Conservation (phyloP, 2,888 invertebrate genomes). For the Chrysomela aeneicollis region DNA sequence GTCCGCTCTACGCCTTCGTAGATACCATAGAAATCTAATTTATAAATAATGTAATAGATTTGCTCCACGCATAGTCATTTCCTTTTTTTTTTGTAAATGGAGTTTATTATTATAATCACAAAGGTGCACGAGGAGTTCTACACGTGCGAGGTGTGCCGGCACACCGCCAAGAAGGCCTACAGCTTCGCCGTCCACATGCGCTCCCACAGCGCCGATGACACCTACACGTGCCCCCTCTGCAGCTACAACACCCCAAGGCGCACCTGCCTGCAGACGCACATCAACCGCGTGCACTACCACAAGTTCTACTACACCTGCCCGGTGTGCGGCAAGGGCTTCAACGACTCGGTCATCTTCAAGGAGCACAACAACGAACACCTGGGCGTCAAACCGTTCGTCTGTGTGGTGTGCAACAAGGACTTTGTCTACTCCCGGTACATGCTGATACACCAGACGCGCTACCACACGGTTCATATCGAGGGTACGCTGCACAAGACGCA, state of each 20-base stretch:
- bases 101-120: too few species aligned
- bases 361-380: slow-evolving; percentile 61
- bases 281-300: slow-evolving; percentile 65
- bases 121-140: slow-evolving; percentile 49
- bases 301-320: slow-evolving; percentile 62
- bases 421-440: slow-evolving; percentile 57
- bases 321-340: slow-evolving; percentile 64
- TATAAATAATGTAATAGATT: too few species aligned
- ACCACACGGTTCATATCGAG: slow-evolving; percentile 57
- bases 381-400: slow-evolving; percentile 58
- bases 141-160: slow-evolving; percentile 56
- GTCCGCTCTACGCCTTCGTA: too few species aligned
- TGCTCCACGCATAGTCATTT: too few species aligned
- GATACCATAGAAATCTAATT: too few species aligned
- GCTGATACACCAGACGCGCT: slow-evolving; percentile 51
- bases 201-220: slow-evolving; percentile 48
- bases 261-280: slow-evolving; percentile 62
- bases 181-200: slow-evolving; percentile 53
- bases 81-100: too few species aligned
- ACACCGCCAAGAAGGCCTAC: slow-evolving; percentile 52
- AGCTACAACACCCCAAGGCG: slow-evolving; percentile 47
- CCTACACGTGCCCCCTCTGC: slow-evolving; percentile 51
- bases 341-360: slow-evolving; percentile 60
- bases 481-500: slow-evolving; percentile 60
- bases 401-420: slow-evolving; percentile 60